Percentiles rank a stretch among this genome's conserved stretches.
These are phyloP conservation scores for Muraenolepis orangiensis DNA, from an alignment of 2,797 vertebrate genomes.

Conservation along the genomic window DNA sequence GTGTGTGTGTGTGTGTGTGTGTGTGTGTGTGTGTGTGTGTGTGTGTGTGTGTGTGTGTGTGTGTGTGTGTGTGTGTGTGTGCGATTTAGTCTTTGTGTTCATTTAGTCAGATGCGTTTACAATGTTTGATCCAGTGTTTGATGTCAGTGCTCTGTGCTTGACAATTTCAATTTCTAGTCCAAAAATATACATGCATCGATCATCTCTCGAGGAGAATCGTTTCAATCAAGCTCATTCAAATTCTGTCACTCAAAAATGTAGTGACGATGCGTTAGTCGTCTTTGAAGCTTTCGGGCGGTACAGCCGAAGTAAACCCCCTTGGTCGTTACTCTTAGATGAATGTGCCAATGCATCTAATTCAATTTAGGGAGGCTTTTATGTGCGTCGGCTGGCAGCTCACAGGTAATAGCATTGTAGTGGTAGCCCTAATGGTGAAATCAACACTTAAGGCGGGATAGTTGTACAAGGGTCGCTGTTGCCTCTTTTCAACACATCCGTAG, in stretches of 20 bases:
- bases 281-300: background rate
- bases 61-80: background rate
- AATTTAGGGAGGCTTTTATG: background rate
- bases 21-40: background rate
- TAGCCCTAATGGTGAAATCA: background rate
- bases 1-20: background rate
- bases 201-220: background rate
- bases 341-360: background rate
- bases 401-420: background rate
- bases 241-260: background rate
- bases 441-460: background rate
- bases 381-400: background rate
- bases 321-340: background rate
- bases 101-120: background rate
- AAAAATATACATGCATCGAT: background rate
- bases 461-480: background rate
- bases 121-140: background rate
- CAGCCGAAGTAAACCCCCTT: background rate
- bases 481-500: background rate
- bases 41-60: background rate
- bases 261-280: background rate
- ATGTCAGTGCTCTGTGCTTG: background rate
- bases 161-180: background rate
- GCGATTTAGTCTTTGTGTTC: no score
- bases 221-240: background rate